Conservation (phyloP, 2,888 invertebrate genomes). For the Drosophila ustulata region DNA sequence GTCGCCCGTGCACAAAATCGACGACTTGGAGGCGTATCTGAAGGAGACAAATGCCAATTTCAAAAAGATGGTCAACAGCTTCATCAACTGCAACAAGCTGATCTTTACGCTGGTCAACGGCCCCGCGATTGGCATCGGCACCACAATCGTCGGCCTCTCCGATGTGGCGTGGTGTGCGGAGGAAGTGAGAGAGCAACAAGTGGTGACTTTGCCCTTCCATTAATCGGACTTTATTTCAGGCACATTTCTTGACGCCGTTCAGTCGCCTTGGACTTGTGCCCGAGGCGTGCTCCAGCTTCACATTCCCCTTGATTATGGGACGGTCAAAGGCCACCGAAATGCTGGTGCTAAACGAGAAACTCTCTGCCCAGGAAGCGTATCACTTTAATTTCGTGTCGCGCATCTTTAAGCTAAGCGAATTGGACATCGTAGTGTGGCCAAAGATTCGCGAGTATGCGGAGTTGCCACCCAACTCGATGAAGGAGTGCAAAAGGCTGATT, state of each 20-base stretch:
- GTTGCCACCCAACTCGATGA: slow-evolving; percentile 87
- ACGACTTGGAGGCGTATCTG: slow-evolving; percentile 72
- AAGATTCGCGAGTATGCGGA: slow-evolving; percentile 86
- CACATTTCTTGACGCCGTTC: slow-evolving; percentile 96
- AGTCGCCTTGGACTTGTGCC: slow-evolving; percentile 92
- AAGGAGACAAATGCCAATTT: slow-evolving; percentile 74
- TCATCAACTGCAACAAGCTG: slow-evolving; percentile 94
- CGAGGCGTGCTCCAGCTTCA: slow-evolving; percentile 95
- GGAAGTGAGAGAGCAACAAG: slow-evolving; percentile 32
- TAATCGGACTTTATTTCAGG: slow-evolving; percentile 86
- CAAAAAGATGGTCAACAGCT: slow-evolving; percentile 88
- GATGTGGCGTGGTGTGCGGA: slow-evolving; percentile 93
- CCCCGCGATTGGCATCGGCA: slow-evolving; percentile 94
- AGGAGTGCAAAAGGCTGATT: slow-evolving; percentile 90
- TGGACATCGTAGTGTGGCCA: slow-evolving; percentile 87
- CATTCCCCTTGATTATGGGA: slow-evolving; percentile 94
- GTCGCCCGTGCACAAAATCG: slow-evolving; percentile 10
- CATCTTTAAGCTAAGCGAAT: slow-evolving; percentile 89
- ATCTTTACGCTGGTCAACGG: slow-evolving; percentile 96
- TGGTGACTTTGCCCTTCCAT: not conserved
- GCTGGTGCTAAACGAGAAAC: slow-evolving; percentile 90
- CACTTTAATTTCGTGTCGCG: slow-evolving; percentile 92
- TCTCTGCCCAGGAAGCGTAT: slow-evolving; percentile 92
- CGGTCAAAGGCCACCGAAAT: slow-evolving; percentile 89
- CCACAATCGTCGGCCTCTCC: slow-evolving; percentile 92